phyloP scores from a whole-genome alignment of 2,888 invertebrate species.

The Artemia sinica region DNA sequence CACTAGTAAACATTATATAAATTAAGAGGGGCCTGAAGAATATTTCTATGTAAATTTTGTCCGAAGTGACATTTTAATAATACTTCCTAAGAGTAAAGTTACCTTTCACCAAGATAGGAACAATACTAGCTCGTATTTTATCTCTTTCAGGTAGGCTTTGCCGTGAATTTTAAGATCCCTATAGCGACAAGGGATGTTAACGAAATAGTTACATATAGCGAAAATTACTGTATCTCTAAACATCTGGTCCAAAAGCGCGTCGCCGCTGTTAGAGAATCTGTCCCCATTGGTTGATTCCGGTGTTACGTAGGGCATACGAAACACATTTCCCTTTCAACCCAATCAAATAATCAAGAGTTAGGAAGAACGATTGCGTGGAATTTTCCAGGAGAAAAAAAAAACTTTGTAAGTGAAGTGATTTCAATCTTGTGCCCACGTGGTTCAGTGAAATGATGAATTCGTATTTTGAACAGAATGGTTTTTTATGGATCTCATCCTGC shows the following conservation, averaged over 20 bases:
- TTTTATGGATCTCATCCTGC: conserved; percentile 65
- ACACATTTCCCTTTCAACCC: conserved; percentile 14
- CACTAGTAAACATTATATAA: too few species aligned
- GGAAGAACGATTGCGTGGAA: conserved; percentile 14
- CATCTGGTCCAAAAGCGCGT: conserved; percentile 6
- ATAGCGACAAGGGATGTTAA: conserved; percentile 13
- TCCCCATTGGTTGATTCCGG: conserved; percentile 8
- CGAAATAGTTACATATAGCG: conserved; percentile 10
- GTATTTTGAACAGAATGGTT: conserved; percentile 87
- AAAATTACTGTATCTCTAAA: conserved; percentile 2
- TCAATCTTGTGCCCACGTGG: conserved; percentile 1
- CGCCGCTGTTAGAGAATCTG: neutral
- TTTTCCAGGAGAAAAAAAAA: neutral
- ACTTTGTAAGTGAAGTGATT: conserved; percentile 5
- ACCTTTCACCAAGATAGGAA: neutral
- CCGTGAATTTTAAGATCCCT: conserved; percentile 13
- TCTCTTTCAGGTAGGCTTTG: conserved; percentile 12
- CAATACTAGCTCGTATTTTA: conserved; percentile 2
- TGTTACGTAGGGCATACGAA: conserved; percentile 9
- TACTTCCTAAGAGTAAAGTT: too few species aligned
- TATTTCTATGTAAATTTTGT: too few species aligned
- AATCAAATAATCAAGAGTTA: conserved; percentile 14
- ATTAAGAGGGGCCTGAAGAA: too few species aligned
- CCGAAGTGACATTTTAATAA: too few species aligned
- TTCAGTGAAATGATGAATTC: conserved; percentile 53